Evolutionary conservation across 35 echinoderm and acorn worm species (phyloP).

Genomic region (Ophioderma brevispina): DNA sequence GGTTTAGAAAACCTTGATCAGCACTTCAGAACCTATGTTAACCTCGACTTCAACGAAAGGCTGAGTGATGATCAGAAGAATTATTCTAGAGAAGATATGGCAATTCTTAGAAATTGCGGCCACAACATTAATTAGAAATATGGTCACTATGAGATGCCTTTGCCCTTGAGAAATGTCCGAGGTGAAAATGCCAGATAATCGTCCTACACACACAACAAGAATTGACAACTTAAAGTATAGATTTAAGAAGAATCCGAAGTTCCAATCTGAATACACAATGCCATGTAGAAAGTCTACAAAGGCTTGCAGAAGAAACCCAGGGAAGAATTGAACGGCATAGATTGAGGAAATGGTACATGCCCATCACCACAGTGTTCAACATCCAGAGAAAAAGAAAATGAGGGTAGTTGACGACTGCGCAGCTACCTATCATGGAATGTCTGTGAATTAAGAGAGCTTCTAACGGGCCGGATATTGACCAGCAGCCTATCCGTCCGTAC

Average conservation of each 20-base stretch:
- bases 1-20: not conserved
- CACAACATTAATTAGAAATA: constrained; percentile 44
- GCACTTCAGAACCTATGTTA: not conserved
- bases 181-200: constrained; percentile 67
- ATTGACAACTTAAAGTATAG: constrained; percentile 19
- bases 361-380: constrained; percentile 57
- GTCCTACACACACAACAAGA: constrained; percentile 38
- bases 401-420: too few species aligned
- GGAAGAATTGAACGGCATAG: too few species aligned
- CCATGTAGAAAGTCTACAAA: constrained; percentile 34
- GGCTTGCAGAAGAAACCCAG: constrained; percentile 33
- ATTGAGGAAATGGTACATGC: constrained; percentile 55
- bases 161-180: constrained; percentile 52
- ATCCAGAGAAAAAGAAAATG: constrained; percentile 61
- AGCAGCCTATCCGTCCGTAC: too few species aligned
- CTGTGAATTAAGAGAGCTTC: too few species aligned
- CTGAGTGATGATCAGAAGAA: constrained; percentile 38
- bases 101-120: constrained; percentile 49
- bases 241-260: constrained; percentile 23
- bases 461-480: too few species aligned
- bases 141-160: constrained; percentile 61
- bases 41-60: constrained; percentile 61
- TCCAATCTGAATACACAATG: constrained; percentile 33
- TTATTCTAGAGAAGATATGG: constrained; percentile 62
- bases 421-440: too few species aligned